Evolutionary conservation across 2,888 invertebrate species (phyloP), one percentile per base, ranked within the genome.

Genomic region (Reticulitermes lucifugus): DNA sequence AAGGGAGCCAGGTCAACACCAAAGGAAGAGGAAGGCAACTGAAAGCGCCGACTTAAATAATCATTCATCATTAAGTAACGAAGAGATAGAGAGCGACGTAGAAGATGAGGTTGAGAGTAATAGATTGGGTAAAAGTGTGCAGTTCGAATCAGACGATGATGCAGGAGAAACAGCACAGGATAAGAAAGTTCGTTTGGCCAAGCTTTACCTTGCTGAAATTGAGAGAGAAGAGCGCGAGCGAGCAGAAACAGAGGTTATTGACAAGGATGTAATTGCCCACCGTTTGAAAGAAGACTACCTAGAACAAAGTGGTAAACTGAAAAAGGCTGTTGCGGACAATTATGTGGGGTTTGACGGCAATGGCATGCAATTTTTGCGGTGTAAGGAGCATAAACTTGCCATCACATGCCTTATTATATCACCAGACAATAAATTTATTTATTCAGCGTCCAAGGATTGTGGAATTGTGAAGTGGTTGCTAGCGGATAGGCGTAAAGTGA

Each of bases 371-470:
- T 89, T 93, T 73, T 91, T 97, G 77, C 95, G 94, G 88, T 95
- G 95, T 88, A 96, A 95, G 90, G 95, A 97, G 88, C 98, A 98
- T 88, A 94, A 94, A 88, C 91, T 95, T 84, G 92, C 96, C 0
- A 91, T 98, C 18, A 98, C 98, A 1, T 96, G 97, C 89, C 89
- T 98, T 22, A 96, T 96, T 88, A 90, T 98, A 7, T 95, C 96
- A 51, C 92, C 92, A 85, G 96, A 98, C 91, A 94, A 94, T 79
- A 92, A 93, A 88, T 94, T 92, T 88, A 92, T 96, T 0, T 98
- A 94, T 90, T 95, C 96, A 46, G 98, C 96, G 0, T 97, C 97
- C 85, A 98, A 98, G 92, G 97, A 98, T 90, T 95, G 97, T 79
- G 93, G 94, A 80, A 93, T 99, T 84, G 94, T 98, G 25, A 98